Evolutionary conservation across 2,797 vertebrate genomes (phyloP).

Genomic region (Pantherophis alleghaniensis): DNA sequence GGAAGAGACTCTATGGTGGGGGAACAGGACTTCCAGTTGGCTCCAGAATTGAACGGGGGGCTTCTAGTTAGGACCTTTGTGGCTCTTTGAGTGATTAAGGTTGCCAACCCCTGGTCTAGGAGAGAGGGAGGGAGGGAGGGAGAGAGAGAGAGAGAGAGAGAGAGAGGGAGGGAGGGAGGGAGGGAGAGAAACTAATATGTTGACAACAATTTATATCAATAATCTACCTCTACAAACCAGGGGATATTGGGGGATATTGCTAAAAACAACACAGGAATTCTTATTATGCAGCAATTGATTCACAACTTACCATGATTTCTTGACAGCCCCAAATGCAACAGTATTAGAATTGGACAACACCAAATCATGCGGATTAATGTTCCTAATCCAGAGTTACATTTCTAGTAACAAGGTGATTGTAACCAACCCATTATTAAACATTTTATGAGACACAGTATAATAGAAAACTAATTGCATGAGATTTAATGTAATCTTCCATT

Average conservation of each 20-base stretch:
- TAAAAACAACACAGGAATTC: not conserved
- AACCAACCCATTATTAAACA: not conserved
- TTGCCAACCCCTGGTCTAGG: too few species aligned
- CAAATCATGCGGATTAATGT: not conserved
- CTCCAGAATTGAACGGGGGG: too few species aligned
- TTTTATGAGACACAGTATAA: not conserved
- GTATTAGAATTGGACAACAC: not conserved
- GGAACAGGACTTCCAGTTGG: too few species aligned
- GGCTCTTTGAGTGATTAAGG: too few species aligned
- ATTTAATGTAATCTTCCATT: not conserved
- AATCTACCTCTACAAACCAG: not conserved
- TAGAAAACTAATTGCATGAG: not conserved
- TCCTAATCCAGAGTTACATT: not conserved
- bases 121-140: too few species aligned
- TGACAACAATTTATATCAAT: not conserved
- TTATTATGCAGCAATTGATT: not conserved
- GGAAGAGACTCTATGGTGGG: too few species aligned
- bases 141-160: too few species aligned
- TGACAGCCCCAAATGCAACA: not conserved
- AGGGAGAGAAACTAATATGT: not conserved
- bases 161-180: too few species aligned
- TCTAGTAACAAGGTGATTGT: not conserved
- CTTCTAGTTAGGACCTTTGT: too few species aligned
- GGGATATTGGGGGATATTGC: not conserved
- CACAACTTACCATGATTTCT: not conserved